Evolutionary conservation across 1,140 invertebrate genomes (phyloP), one percentile per base, ranked within the genome.

Genomic region (Macrocentrus cingulum): DNA sequence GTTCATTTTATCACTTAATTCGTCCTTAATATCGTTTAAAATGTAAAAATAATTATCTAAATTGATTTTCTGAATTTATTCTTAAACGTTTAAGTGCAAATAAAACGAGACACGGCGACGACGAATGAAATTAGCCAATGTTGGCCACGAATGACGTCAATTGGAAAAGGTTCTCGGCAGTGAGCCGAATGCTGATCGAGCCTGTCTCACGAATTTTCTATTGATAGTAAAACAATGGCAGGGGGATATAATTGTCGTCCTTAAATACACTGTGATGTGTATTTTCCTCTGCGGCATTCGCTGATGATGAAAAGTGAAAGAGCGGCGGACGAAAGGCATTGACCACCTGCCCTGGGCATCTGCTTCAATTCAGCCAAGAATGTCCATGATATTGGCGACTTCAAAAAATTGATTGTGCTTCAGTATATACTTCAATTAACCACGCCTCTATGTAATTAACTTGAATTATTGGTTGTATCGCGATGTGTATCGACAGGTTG

Each of bases 121-220:
- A 44, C 46, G 25, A 50, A 61, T 55, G 55, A 56, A 51, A 59
- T 48, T 23, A 50, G 20, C 44, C 20, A 52, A 19, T n/a, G 25
- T 41, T 52, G 36, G 18, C 29, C 29, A 57, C 56, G 51, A 60
- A 63, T 67, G 66, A 67, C 66, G 66, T 67, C 66, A 67, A 67
- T 67, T 59, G 66, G 62, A 64, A 67, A 65, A 65, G 66, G 63
- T 65, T 63, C 59, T 59, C 56, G 65, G 60, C 56, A 58, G 37
- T 58, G 42, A 42, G 56, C 56, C 56, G 56, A 51, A 49, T 48
- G 22, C 11, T 49, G 37, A 50, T 36, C 41, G 19, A 25, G 19
- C 18, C 29, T 42, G 15, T 36, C 5, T 29, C 22, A 18, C 13
- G 22, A 54, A 59, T 34, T 59, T 34, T n/a, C n/a, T n/a, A n/a